phyloP scores from a whole-genome alignment of 2,797 vertebrate species.

The Coendou prehensilis region DNA sequence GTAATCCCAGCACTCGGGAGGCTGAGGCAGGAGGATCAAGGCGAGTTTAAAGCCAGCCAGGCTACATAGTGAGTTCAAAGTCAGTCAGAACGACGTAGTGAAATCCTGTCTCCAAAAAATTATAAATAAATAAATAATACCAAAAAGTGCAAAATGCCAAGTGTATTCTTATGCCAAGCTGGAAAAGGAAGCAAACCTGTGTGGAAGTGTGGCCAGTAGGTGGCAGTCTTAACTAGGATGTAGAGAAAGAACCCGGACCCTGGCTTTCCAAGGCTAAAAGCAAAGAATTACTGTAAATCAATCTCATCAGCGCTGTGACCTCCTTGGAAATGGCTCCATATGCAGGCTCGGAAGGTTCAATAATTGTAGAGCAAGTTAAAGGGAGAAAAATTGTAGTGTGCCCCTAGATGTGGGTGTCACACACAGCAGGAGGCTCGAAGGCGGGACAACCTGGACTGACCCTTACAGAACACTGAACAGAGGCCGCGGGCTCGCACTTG shows the following conservation, averaged over 20 bases:
- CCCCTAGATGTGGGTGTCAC: background rate
- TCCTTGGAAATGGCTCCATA: background rate
- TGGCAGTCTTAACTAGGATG: conserved; percentile 64
- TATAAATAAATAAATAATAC: background rate
- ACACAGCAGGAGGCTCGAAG: background rate
- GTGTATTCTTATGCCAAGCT: rapidly evolving
- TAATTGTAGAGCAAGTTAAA: background rate
- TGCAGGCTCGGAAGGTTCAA: background rate
- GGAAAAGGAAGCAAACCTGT: background rate
- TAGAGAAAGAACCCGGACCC: background rate
- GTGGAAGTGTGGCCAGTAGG: conserved; percentile 37
- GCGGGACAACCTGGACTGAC: background rate
- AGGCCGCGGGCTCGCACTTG: too few species aligned
- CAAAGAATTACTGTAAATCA: conserved; percentile 1
- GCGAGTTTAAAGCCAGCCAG: background rate
- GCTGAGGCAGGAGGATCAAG: too few species aligned
- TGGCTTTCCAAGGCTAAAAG: background rate
- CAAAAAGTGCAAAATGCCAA: background rate
- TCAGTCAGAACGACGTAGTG: background rate
- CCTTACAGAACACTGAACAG: too few species aligned
- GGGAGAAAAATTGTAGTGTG: background rate
- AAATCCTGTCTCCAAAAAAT: background rate
- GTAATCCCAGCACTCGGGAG: background rate
- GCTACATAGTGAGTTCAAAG: background rate
- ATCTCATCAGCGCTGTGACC: background rate